These are phyloP conservation scores for Drosophila colorata DNA, from an alignment of 2,888 invertebrate species.

Conservation along the genomic window DNA sequence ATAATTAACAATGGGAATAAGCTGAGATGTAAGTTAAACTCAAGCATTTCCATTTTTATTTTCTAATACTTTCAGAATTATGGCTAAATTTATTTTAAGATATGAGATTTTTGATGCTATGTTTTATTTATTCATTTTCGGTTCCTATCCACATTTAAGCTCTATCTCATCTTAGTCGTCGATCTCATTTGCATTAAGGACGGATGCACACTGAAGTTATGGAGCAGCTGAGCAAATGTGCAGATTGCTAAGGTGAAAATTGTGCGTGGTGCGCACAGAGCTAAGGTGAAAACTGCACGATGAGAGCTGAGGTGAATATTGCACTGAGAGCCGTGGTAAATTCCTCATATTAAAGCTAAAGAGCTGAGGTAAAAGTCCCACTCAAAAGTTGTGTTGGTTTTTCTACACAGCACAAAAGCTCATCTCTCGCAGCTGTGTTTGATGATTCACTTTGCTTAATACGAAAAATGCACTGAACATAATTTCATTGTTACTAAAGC, in stretches of 20 bases:
- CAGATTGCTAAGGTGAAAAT: too few species aligned
- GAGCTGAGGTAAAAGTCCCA: neutral
- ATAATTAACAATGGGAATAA: neutral
- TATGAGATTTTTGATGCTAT: too few species aligned
- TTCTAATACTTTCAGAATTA: neutral
- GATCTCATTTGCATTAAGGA: neutral
- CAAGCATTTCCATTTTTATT: neutral
- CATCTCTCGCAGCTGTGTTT: neutral
- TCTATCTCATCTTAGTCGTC: too few species aligned
- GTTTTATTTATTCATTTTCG: too few species aligned
- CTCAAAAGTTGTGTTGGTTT: neutral
- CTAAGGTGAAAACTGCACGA: neutral
- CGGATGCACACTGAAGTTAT: neutral
- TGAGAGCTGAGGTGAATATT: neutral
- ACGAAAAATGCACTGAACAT: too few species aligned
- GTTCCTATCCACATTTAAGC: too few species aligned
- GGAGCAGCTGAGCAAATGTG: neutral
- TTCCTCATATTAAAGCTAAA: neutral
- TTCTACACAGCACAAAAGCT: neutral
- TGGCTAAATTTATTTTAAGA: neutral
- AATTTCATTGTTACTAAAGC: too few species aligned
- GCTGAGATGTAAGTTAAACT: neutral
- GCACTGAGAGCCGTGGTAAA: neutral
- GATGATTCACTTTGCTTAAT: too few species aligned
- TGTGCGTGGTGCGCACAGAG: too few species aligned